Conservation (phyloP, 2,888 invertebrate species). For the Apantesis nais region DNA sequence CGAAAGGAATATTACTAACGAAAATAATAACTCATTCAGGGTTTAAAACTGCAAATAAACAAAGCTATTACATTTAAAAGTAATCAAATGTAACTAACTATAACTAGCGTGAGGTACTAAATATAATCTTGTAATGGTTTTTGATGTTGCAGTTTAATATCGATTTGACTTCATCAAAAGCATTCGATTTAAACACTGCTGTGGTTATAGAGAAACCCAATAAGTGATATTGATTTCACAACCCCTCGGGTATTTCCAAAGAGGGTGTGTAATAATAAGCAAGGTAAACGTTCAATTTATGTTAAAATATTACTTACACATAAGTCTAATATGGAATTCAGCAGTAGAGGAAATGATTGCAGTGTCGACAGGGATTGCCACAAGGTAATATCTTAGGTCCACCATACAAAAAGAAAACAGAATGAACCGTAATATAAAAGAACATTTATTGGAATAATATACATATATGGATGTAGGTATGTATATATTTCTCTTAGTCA, state of each 20-base stretch:
- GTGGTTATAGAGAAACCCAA: background rate
- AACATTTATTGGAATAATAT: background rate
- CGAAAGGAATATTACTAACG: background rate
- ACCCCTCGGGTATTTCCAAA: constrained; percentile 4
- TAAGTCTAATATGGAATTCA: background rate
- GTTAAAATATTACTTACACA: constrained; percentile 1
- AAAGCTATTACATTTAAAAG: background rate
- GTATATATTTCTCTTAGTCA: background rate
- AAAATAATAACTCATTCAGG: background rate
- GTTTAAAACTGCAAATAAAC: background rate
- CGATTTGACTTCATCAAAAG: background rate
- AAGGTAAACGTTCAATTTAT: background rate
- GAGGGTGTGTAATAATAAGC: constrained; percentile 8
- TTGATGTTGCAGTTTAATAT: background rate
- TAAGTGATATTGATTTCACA: constrained; percentile 2
- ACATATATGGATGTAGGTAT: background rate
- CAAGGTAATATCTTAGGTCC: background rate
- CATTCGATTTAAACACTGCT: background rate
- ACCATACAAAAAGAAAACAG: background rate
- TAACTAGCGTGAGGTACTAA: background rate
- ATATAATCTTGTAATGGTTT: no score
- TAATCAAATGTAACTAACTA: background rate
- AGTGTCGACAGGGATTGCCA: background rate
- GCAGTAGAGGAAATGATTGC: background rate
- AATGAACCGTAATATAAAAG: background rate